These are phyloP conservation scores for Acinonyx jubatus DNA, from an alignment of 2,113 vertebrate species.

Conservation along the genomic window DNA sequence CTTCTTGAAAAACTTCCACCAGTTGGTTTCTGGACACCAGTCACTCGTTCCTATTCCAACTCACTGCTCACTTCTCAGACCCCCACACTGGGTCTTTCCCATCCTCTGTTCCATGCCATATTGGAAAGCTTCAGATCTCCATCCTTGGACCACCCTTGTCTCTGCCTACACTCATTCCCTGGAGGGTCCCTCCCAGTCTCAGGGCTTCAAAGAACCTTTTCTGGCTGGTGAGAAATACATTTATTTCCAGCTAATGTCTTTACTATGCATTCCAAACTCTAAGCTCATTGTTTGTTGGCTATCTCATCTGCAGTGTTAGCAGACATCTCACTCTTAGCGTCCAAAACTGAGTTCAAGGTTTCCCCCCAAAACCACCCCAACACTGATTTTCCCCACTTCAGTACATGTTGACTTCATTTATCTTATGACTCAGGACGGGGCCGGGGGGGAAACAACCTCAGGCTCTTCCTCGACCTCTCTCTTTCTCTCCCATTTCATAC, in stretches of 20 bases:
- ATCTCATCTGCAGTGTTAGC: not conserved
- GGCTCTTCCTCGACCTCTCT: not conserved
- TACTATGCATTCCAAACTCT: no score
- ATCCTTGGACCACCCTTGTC: no score
- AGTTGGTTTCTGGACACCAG: not conserved
- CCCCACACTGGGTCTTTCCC: not conserved
- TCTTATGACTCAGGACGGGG: not conserved
- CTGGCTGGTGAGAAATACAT: not conserved
- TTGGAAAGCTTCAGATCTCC: not conserved
- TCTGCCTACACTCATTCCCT: rapidly evolving
- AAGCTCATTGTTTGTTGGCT: not conserved
- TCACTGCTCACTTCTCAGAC: rapidly evolving
- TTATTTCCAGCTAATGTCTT: not conserved
- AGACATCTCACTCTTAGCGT: not conserved
- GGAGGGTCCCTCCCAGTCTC: no score
- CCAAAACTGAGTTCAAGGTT: not conserved
- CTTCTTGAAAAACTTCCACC: not conserved
- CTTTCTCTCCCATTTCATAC: not conserved
- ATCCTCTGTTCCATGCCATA: rapidly evolving
- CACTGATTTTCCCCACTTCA: rapidly evolving
- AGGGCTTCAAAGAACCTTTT: not conserved
- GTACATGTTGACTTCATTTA: no score
- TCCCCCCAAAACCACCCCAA: not conserved
- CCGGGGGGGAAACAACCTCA: not conserved
- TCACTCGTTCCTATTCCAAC: not conserved